Base-by-base conservation (phyloP, 2,888 invertebrate genomes). In the Thalpophila matura region DNA sequence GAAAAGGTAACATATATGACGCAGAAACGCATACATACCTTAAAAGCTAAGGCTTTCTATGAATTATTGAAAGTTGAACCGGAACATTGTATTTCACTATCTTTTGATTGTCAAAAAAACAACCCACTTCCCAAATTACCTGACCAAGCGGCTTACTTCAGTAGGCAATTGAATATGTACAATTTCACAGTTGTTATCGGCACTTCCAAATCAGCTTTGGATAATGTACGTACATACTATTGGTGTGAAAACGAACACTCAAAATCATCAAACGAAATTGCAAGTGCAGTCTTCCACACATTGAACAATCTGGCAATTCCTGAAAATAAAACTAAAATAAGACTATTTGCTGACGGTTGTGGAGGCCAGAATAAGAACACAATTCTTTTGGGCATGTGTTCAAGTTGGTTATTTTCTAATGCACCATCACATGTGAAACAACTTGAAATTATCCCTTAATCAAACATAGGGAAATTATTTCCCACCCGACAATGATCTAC, bases 131-230 rank as follows among this genome's bases (percentile, higher is more conserved):
- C 74, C 2, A 72, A 68, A 59, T 43, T 79, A 3, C 59, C 74
- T 0, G 74, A 75, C 22, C 75, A 76, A 55, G 57, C 37, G 16
- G 50, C 72, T 3, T 76, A 76, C 29, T 77, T 76, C 33, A 63
- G 67, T 20, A 42, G 71, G 10, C 71, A 79, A 49, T 54, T 53
- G 1, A 43, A 59, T 46, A 22, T 59, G 37, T 65, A 73, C 29
- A 73, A 75, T 38, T 73, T 69, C 5, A 64, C 69, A 20, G 47
- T 73, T 14, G 69, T 69, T 14, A 14, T 35, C 29, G 56, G 57
- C 16, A 20, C 46, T 4, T 29, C 29, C n/a, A 46, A 46, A 46
- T 46, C 46, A n/a, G 29, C 37, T 10, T 46, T 38, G 0, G 12
- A 57, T 14, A 49, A 57, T 18, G 18, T 22, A 20, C 47, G 47